These are phyloP conservation scores for Syngnathus acus DNA, from an alignment of 2,797 vertebrate genomes.

Conservation along the genomic window DNA sequence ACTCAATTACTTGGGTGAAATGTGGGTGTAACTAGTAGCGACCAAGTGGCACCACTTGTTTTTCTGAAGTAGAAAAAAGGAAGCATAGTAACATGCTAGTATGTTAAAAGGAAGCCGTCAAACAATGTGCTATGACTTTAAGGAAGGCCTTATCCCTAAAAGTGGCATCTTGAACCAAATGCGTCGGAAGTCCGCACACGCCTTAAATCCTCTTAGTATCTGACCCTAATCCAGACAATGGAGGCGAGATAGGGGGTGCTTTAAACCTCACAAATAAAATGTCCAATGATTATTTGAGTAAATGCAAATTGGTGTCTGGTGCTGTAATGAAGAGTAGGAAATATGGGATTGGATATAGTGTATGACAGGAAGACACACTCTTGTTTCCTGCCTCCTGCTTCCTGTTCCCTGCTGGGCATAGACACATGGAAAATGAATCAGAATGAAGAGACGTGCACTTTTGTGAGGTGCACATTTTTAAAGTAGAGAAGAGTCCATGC, in stretches of 20 bases:
- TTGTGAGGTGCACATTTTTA: neutral
- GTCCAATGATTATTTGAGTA: constrained; percentile 14
- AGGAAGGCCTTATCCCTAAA: constrained; percentile 2
- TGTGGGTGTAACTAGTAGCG: neutral
- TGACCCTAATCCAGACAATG: constrained; percentile 61
- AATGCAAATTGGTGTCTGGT: constrained; percentile 20
- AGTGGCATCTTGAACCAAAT: constrained; percentile 3
- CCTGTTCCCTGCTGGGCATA: constrained; percentile 49
- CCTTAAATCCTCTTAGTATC: constrained; percentile 61
- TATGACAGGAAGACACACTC: constrained; percentile 43
- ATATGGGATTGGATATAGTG: constrained; percentile 26
- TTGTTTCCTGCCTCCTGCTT: constrained; percentile 58
- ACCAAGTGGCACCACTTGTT: neutral
- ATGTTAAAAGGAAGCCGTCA: neutral
- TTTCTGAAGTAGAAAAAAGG: neutral
- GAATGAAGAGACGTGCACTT: constrained; percentile 15
- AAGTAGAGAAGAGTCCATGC: neutral
- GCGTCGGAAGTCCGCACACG: neutral
- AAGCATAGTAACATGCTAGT: neutral
- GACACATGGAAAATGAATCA: constrained; percentile 53
- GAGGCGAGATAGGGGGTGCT: constrained; percentile 44
- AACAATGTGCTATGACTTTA: neutral
- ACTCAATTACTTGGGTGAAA: neutral
- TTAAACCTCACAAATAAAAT: constrained; percentile 19
- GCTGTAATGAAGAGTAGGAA: constrained; percentile 14